Base-by-base conservation (phyloP, 2,888 invertebrate species). In the Tenthredo notha region DNA sequence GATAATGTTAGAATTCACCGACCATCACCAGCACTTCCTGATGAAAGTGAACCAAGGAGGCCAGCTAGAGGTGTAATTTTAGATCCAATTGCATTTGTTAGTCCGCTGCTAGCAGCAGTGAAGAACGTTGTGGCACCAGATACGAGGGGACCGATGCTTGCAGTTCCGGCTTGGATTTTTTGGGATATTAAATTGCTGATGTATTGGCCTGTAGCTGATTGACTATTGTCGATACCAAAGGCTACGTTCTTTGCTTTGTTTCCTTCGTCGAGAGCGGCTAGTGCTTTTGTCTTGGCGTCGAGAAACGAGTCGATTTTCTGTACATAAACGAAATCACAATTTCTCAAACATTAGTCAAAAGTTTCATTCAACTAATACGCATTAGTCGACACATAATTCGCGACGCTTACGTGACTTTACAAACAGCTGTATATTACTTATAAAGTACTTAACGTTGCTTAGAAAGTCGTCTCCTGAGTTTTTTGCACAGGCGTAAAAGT, bases 201-300 rank as follows among this genome's bases (percentile, higher is more conserved):
- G 67, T 94, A 95, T 84, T 95, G 94, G 29, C 93, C 91, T 25
- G 96, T 95, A 1, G 95, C 95, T 84, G 95, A 94, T 78, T 94
- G 94, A n/a, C 96, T 96, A 15, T 95, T 90, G 90, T 96, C 96
- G 90, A 97, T 97, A 77, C 96, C 96, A 91, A 96, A 96, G 90
- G 96, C 96, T 88, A 95, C 95, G 93, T 97, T 97, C 93, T 97
- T 96, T 90, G 95, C 96, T 89, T 96, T 95, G 93, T 97, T 97
- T 88, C 96, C 93, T 83, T 94, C 95, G 93, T 97, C 97, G 91
- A 97, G 93, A 80, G 95, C 95, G 84, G 95, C 94, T 86, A 97
- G 94, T 89, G 96, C 95, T 50, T 95, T 95, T 61, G 97, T 97
- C 94, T 97, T 97, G 82, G 97, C 95, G 91, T 97, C 97, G 94